Evolutionary conservation across 2,797 vertebrate genomes (phyloP).

Genomic region (Karalla daura): DNA sequence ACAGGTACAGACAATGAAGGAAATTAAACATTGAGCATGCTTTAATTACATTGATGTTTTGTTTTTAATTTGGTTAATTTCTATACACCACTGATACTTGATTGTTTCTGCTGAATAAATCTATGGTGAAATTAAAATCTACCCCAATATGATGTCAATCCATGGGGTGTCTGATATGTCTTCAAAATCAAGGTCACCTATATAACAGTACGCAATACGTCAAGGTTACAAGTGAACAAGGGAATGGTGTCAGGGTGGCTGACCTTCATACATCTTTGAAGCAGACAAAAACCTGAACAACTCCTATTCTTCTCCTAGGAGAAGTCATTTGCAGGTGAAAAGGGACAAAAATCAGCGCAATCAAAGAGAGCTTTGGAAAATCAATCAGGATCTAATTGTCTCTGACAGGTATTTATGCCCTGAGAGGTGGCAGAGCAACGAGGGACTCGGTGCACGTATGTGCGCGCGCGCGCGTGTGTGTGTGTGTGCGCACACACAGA

Average conservation of each 20-base stretch:
- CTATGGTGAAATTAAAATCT: slow-evolving; percentile 7
- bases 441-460: slow-evolving; percentile 16
- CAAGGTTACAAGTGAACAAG: slow-evolving; percentile 59
- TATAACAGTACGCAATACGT: slow-evolving; percentile 12
- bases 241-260: slow-evolving; percentile 15
- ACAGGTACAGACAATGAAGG: too few relatives aligned
- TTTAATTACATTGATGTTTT: too few relatives aligned
- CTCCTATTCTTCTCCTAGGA: slow-evolving; percentile 69
- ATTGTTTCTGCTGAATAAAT: neutral
- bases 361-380: slow-evolving; percentile 78
- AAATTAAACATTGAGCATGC: too few relatives aligned
- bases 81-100: neutral
- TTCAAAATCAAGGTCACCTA: slow-evolving; percentile 19
- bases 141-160: neutral
- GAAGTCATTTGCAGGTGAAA: slow-evolving; percentile 77
- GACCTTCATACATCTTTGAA: slow-evolving; percentile 65
- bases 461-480: neutral
- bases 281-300: slow-evolving; percentile 39
- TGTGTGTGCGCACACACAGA: slow-evolving; percentile 6
- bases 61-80: neutral
- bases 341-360: slow-evolving; percentile 65
- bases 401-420: slow-evolving; percentile 83
- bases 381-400: slow-evolving; percentile 85
- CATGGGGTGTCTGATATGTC: neutral
- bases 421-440: slow-evolving; percentile 54